Conservation (phyloP, 1,140 invertebrate genomes). For the Zaprionus kolodkinae region DNA sequence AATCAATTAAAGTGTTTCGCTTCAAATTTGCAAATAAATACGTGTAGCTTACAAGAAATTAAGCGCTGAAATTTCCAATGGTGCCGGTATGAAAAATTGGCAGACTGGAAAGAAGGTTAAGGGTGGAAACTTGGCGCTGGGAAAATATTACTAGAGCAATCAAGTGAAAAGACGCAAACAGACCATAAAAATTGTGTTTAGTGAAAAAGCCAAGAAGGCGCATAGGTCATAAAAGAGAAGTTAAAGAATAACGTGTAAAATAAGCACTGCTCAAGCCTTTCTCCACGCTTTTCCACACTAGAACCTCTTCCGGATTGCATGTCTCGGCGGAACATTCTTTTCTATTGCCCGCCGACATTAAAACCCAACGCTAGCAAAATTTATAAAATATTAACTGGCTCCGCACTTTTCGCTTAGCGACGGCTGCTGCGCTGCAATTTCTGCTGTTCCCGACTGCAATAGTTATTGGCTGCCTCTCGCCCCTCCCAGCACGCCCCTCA, state of each 20-base stretch:
- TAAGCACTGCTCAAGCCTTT: slow-evolving; percentile 30
- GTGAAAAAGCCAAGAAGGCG: slow-evolving; percentile 74
- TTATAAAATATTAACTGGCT: slow-evolving; percentile 80
- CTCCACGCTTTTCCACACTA: not conserved
- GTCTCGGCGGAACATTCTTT: slow-evolving; percentile 58
- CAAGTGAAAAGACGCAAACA: slow-evolving; percentile 80
- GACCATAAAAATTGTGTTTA: slow-evolving; percentile 80
- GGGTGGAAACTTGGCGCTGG: slow-evolving; percentile 25
- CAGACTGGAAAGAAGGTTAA: slow-evolving; percentile 33
- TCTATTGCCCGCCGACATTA: slow-evolving; percentile 72
- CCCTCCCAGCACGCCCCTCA: slow-evolving; percentile 33
- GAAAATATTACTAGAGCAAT: slow-evolving; percentile 82
- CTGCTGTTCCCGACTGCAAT: slow-evolving; percentile 9
- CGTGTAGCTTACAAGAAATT: slow-evolving; percentile 1
- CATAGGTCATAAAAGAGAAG: slow-evolving; percentile 52
- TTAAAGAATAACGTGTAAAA: slow-evolving; percentile 36
- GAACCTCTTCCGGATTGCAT: slow-evolving; percentile 22
- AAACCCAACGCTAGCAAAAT: slow-evolving; percentile 73
- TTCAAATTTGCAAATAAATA: slow-evolving; percentile 29
- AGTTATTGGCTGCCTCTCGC: slow-evolving; percentile 10
- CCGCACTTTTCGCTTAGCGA: slow-evolving; percentile 20
- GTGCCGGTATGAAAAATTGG: slow-evolving; percentile 53
- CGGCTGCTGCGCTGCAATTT: slow-evolving; percentile 8
- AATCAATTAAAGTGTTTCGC: slow-evolving; percentile 45
- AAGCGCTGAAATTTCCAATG: not conserved